These are phyloP conservation scores for Lemur catta DNA, from an alignment of 2,797 vertebrate genomes.

Conservation along the genomic window DNA sequence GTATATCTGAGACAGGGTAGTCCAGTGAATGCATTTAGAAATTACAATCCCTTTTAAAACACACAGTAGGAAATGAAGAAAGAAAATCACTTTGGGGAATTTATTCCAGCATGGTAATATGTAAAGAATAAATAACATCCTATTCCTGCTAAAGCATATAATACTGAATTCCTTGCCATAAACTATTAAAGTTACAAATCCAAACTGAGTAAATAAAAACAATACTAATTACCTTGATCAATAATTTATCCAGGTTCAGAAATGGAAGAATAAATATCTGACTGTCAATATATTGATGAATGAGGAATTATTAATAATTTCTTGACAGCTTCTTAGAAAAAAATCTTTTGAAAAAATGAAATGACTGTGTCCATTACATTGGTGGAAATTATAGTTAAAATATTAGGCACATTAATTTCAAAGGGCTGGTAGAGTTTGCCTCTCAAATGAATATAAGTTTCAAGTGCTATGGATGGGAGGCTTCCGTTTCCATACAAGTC, in stretches of 20 bases:
- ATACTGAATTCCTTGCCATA: not conserved
- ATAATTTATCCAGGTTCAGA: not conserved
- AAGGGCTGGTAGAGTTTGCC: not conserved
- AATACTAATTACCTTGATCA: not conserved
- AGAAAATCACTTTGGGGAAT: conserved; percentile 21
- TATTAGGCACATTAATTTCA: not conserved
- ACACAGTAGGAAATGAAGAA: not conserved
- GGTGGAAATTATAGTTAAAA: not conserved
- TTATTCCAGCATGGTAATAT: not conserved
- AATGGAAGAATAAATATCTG: not conserved
- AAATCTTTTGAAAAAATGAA: not conserved
- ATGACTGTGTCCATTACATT: not conserved
- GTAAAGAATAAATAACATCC: not conserved
- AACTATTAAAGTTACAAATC: not conserved
- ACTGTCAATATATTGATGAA: not conserved
- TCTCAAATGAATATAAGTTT: not conserved
- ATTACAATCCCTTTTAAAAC: not conserved
- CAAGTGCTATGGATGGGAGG: not conserved
- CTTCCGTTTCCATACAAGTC: not conserved
- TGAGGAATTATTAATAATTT: not conserved
- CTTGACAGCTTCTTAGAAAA: not conserved
- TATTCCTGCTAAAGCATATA: not conserved
- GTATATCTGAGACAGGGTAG: not conserved
- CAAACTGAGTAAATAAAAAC: not conserved
- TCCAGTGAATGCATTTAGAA: conserved; percentile 7